phyloP scores from a whole-genome alignment of 2,113 vertebrate genomes.

The Myiagra hebetior region DNA sequence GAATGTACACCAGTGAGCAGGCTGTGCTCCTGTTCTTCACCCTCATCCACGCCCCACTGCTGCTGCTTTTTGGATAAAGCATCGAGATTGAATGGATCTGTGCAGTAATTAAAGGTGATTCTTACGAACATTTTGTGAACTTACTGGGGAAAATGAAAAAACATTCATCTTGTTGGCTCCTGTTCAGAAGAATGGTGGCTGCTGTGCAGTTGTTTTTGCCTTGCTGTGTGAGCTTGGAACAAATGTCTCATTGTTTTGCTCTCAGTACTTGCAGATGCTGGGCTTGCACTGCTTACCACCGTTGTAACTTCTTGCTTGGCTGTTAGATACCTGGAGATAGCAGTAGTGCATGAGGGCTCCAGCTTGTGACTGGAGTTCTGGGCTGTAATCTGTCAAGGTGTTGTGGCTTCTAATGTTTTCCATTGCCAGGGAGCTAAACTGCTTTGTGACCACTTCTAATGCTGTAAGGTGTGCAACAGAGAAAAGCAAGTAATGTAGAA shows the following conservation, averaged over 20 bases:
- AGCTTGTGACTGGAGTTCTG: background rate
- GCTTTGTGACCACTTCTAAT: background rate
- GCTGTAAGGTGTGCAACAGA: background rate
- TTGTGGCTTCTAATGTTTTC: background rate
- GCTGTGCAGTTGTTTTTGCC: slow-evolving; percentile 3
- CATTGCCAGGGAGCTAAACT: background rate
- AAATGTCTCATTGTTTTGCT: background rate
- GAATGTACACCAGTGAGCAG: background rate
- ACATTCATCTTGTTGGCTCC: background rate
- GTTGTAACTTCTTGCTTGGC: background rate
- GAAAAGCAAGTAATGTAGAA: background rate
- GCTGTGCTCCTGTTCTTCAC: background rate
- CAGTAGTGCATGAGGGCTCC: background rate
- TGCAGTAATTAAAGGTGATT: background rate
- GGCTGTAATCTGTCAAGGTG: background rate
- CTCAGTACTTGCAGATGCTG: background rate
- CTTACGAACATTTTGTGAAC: background rate
- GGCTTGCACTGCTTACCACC: background rate
- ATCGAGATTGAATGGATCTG: background rate
- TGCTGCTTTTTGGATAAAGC: background rate
- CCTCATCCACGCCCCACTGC: background rate
- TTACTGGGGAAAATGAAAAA: background rate
- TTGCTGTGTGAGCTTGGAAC: background rate
- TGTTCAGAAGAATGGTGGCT: background rate
- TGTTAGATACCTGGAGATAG: background rate